Conservation (phyloP, 2,113 vertebrate species). For the Lophius piscatorius region DNA sequence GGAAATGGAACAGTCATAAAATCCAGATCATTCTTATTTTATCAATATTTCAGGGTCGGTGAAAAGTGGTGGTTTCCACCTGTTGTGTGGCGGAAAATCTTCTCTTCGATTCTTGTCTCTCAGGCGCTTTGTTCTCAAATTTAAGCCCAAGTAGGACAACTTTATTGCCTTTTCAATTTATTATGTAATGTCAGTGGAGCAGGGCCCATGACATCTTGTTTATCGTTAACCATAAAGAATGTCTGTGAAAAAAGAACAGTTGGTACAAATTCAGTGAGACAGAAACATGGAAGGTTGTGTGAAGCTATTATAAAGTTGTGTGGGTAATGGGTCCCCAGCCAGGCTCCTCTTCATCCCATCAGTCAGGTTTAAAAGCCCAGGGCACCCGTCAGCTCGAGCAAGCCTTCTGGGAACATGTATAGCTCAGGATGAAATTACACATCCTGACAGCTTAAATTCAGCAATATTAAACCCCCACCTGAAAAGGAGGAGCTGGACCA, state of each 20-base stretch:
- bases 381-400: conserved; percentile 33
- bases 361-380: conserved; percentile 73
- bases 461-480: conserved; percentile 72
- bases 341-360: conserved; percentile 65
- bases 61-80: conserved; percentile 33
- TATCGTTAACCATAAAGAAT: conserved; percentile 72
- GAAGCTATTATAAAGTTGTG: conserved; percentile 68
- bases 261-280: conserved; percentile 64
- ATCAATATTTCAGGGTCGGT: conserved; percentile 57
- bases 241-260: conserved; percentile 68
- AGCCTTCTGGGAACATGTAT: conserved; percentile 55
- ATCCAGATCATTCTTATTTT: conserved; percentile 51
- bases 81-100: conserved; percentile 27
- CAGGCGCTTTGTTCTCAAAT: conserved; percentile 26
- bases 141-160: conserved; percentile 50
- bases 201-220: conserved; percentile 54
- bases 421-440: conserved; percentile 74
- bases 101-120: conserved; percentile 17
- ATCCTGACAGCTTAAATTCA: conserved; percentile 75
- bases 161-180: conserved; percentile 67
- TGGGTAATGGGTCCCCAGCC: conserved; percentile 65
- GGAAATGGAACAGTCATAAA: conserved; percentile 46
- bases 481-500: conserved; percentile 33
- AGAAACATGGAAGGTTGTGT: conserved; percentile 39
- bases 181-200: conserved; percentile 49